These are phyloP conservation scores for Fukomys damarensis DNA, from an alignment of 2,113 vertebrate genomes.

Conservation along the genomic window DNA sequence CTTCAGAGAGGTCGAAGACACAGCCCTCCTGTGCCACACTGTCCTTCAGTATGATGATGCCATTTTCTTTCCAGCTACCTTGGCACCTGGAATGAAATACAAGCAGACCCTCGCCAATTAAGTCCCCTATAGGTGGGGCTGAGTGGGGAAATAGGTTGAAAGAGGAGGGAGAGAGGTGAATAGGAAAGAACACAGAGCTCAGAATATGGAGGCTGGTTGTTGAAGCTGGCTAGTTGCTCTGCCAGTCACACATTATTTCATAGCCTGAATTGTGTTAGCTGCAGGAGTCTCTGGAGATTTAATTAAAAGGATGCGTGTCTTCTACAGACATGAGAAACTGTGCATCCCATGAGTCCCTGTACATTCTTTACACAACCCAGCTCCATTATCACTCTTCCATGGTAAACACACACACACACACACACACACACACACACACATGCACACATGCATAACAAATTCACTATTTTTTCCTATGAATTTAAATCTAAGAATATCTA, in stretches of 20 bases:
- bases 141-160: neutral
- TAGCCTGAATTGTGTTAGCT: neutral
- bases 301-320: neutral
- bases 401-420: neutral
- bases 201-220: neutral
- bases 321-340: neutral
- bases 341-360: neutral
- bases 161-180: neutral
- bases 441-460: neutral
- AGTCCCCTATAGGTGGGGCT: conserved; percentile 87
- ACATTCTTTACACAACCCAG: neutral
- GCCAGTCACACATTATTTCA: neutral
- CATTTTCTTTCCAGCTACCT: conserved; percentile 91
- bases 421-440: neutral
- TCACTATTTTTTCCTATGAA: neutral
- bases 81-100: conserved; percentile 92
- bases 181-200: neutral
- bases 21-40: conserved; percentile 96
- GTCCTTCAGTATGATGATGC: conserved; percentile 95
- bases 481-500: neutral
- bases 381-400: neutral
- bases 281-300: neutral
- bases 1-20: conserved; percentile 91
- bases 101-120: conserved; percentile 96
- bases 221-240: no score